Percentiles rank a stretch among this genome's conserved stretches.
phyloP scores from a whole-genome alignment of 53 echinoderm and acorn worm species.

The Stichopus horrens region DNA sequence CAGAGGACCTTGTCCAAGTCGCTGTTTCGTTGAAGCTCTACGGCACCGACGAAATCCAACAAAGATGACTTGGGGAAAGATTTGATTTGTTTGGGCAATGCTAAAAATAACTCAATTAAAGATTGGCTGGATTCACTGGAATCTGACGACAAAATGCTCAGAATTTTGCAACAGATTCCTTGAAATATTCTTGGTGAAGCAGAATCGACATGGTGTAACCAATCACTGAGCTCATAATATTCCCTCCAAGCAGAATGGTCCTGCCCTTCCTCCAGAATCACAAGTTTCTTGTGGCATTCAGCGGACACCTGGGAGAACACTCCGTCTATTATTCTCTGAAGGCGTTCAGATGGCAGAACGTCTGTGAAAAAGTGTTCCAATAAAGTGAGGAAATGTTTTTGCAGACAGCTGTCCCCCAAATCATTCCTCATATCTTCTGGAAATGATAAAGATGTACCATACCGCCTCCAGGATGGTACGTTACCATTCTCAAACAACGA shows the following conservation, averaged over 20 bases:
- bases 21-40: neutral
- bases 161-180: slow-evolving; percentile 3
- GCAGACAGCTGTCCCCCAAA: neutral
- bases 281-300: neutral
- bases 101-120: neutral
- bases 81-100: neutral
- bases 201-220: slow-evolving; percentile 4
- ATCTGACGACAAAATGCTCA: neutral
- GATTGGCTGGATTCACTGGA: neutral
- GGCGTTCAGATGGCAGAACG: neutral
- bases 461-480: slow-evolving; percentile 7
- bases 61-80: neutral
- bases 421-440: slow-evolving; percentile 1
- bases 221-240: neutral
- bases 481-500: slow-evolving; percentile 15
- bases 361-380: slow-evolving; percentile 23
- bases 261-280: neutral
- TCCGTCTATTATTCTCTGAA: neutral
- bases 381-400: slow-evolving; percentile 21
- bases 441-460: neutral
- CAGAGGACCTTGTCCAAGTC: slow-evolving; percentile 3
- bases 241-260: neutral
- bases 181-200: neutral
- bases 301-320: neutral
- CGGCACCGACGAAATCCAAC: neutral